These are phyloP conservation scores for Trinectes maculatus DNA, from an alignment of 2,113 vertebrate species.

Conservation along the genomic window DNA sequence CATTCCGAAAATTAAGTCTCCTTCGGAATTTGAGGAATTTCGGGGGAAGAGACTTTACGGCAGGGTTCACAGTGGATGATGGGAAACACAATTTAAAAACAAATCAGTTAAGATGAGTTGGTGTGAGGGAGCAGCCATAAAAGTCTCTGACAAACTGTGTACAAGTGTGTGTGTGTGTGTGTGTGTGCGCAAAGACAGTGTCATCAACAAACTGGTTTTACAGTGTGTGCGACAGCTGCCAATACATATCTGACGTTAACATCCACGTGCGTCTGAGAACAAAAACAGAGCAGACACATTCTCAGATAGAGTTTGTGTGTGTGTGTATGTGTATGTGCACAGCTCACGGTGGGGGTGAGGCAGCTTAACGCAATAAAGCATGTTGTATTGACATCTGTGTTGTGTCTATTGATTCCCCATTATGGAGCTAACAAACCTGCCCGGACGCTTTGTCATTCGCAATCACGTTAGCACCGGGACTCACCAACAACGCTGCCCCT, in stretches of 20 bases:
- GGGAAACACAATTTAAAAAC: not conserved
- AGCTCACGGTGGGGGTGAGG: conserved; percentile 70
- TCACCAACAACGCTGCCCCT: conserved; percentile 68
- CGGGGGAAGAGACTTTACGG: no score
- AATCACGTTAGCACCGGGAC: conserved; percentile 84
- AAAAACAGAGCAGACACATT: conserved; percentile 13
- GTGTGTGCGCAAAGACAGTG: not conserved
- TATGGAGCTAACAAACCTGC: conserved; percentile 86
- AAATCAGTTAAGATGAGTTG: not conserved
- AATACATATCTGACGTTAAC: conserved; percentile 11
- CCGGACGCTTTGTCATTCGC: conserved; percentile 85
- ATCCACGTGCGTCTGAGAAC: conserved; percentile 13
- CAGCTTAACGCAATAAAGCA: conserved; percentile 86
- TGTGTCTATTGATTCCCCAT: conserved; percentile 88
- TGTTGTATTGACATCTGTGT: conserved; percentile 88
- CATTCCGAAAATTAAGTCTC: no score
- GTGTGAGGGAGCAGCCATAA: not conserved
- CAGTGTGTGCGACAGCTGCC: not conserved
- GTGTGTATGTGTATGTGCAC: conserved; percentile 51
- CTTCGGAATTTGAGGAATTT: no score
- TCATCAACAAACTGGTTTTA: not conserved
- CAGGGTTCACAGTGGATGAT: not conserved
- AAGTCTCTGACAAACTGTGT: not conserved
- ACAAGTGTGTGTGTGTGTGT: not conserved
- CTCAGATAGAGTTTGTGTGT: conserved; percentile 30